Evolutionary conservation across 2,888 invertebrate species (phyloP), one percentile per base, ranked within the genome.

Genomic region (Mythimna ferrago): DNA sequence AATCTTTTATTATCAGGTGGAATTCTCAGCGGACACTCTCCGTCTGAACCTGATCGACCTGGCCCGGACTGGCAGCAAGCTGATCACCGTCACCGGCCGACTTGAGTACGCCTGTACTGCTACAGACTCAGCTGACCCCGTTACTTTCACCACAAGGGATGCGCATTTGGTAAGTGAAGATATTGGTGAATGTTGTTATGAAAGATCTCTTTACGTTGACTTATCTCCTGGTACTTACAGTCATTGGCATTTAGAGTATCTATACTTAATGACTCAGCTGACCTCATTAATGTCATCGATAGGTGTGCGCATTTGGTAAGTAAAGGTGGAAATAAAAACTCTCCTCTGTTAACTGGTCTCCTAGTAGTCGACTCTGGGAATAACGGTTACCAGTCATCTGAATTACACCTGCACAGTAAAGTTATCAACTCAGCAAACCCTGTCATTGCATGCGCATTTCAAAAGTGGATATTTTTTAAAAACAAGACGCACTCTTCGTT

Each of bases 201-300:
- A 19, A 1, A 26, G 16, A 2, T n/a, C 1, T 11, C 35, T 38
- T 51, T 56, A 0, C 35, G 7, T 14, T 44, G 48, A 6, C 48
- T 48, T 48, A 16, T 48, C 48, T 54, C 54, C 44, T 74, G 64
- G 35, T 74, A 62, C 11, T 53, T 5, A 97, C 98, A 32, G 98
- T 98, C 53, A 97, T 98, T 0, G 99, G 99, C 2, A 97, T 71
- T 96, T 99, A 81, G 98, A 98, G 92, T 99, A 98, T 95, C 90
- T 99, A 99, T 92, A 98, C 98, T 16, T 70, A 98, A 98, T 0
- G 98, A 98, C 91, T 97, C 98, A 35, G 98, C 98, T 70, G 98
- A 99, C 93, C 99, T 99, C 0, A 98, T 99, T 84, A 99, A 99
- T 2, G 99, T 99, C 93, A 98, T 98, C 77, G 99, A 99, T 3